Evolutionary conservation across 2,797 vertebrate genomes (phyloP), one percentile per base, ranked within the genome.

Genomic region (Halcyon badia): DNA sequence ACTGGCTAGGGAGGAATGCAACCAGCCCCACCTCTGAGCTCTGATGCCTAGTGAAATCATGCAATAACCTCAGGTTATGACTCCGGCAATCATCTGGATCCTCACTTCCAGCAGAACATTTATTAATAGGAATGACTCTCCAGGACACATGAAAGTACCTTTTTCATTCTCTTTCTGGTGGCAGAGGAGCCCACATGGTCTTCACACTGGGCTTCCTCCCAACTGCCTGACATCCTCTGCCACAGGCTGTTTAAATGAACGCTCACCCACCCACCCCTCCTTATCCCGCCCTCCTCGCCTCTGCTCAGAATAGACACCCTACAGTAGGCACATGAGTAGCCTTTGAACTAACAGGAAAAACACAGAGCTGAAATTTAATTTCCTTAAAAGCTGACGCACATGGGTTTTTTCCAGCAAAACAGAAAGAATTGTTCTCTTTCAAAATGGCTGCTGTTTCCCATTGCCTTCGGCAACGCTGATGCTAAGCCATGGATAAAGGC

Each of bases 391-490:
- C 2, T 0, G 0, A 16, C 33, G n/a, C 13, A n/a, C n/a, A 11
- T 24, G 18, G 33, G 9, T 3, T 20, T 39, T 35, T 69, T 30
- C 68, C 68, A 49, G 54, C 4, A 14, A 77, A 90, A 61, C 56
- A 86, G 20, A 51, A 72, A 88, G 2, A 75, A 79, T 66, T 66
- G 12, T 25, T 84, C 68, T 51, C 52, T 66, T 83, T 80, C 83
- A 94, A 96, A 90, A 96, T 93, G 90, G 73, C 52, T 85, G 60
- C 78, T 83, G 20, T 41, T 64, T 76, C 48, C 70, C 71, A 60
- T 20, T 70, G 86, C 77, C 86, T 94, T 52, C 5, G 8, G 64
- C 51, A 89, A 46, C 13, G 7, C 37, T 82, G 77, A 79, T 66
- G 62, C 30, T 60, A 87, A 93, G 78, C 37, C 39, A 66, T n/a